Evolutionary conservation across 2,113 vertebrate species (phyloP).

Genomic region (Dunckerocampus dactyliophorus): DNA sequence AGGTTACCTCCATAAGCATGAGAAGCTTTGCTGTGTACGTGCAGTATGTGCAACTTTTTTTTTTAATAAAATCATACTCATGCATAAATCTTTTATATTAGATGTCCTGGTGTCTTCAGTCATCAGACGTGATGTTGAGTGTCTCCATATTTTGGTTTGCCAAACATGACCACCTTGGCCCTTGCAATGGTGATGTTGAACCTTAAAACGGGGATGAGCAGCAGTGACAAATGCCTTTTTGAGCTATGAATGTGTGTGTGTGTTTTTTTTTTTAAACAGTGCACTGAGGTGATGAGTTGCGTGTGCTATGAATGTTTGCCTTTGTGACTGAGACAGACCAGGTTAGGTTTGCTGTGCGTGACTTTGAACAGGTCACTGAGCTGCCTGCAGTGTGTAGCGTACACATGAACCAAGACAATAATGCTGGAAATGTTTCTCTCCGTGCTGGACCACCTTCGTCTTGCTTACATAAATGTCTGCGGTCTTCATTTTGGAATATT

Average conservation of each 20-base stretch:
- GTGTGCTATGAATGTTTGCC: constrained; percentile 22
- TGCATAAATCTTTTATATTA: neutral
- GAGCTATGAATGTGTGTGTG: constrained; percentile 17
- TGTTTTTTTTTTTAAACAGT: constrained; percentile 30
- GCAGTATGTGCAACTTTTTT: neutral
- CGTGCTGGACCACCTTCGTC: constrained; percentile 21
- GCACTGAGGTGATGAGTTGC: constrained; percentile 5
- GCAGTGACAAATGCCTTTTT: constrained; percentile 22
- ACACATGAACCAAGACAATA: constrained; percentile 33
- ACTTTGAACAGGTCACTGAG: constrained; percentile 27
- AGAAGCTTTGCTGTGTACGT: constrained; percentile 1
- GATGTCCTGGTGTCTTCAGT: neutral
- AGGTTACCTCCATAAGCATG: constrained; percentile 1
- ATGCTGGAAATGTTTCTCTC: constrained; percentile 14
- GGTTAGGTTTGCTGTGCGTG: constrained; percentile 51
- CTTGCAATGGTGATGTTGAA: constrained; percentile 16
- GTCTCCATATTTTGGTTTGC: neutral
- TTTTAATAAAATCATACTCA: constrained; percentile 11
- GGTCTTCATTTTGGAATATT: constrained; percentile 10
- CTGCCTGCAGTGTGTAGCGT: constrained; percentile 39
- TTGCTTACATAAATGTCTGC: neutral
- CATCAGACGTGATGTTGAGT: neutral
- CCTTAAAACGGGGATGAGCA: constrained; percentile 19
- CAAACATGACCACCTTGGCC: neutral
- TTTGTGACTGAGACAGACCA: constrained; percentile 17